Evolutionary conservation across 1,140 invertebrate genomes (phyloP), one percentile per base, ranked within the genome.

Genomic region (Heterodera schachtii): DNA sequence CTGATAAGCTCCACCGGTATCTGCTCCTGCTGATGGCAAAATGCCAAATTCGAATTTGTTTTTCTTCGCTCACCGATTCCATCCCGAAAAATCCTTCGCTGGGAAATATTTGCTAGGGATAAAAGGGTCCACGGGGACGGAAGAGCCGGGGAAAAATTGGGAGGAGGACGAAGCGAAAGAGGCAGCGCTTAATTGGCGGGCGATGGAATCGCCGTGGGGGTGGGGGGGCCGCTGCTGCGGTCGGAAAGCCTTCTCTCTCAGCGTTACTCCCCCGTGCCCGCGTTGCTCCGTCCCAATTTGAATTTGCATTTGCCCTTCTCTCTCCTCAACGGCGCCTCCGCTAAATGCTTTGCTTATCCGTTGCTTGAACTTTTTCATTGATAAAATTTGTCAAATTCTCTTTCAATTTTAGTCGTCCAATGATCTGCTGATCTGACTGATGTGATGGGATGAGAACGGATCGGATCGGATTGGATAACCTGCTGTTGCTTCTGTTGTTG

Each of bases 331-430:
- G 60, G 31, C 41, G 60, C 75, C 75, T 9, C 75, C 73, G 60
- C 31, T 52, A 11, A 78, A 67, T 43, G 67, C 75, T 46, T 41
- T n/a, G 49, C 52, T 78, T 0, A 78, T 66, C 46, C 75, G 75
- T 78, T 57, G 75, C 75, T 67, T 78, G 13, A 78, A 47, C 67
- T 64, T 52, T 49, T 78, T 78, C 75, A 78, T 78, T 78, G 49
- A 0, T 52, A 0, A 52, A 8, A 6, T 52, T 52, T 11, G 11
- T 52, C 49, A 52, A 52, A 52, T 6, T 52, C 11, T 6, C 49
- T 8, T 52, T 6, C 49, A 11, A 52, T 52, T 52, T 52, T 0
- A 8, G 11, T 52, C 0, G 49, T 31, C 31, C 1, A 31, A 31
- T 31, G 31, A 31, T 31, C 1, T 31, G 31, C 0, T 31, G 31